Percentiles rank a stretch among this genome's conserved stretches.
phyloP scores from a whole-genome alignment of 2,113 vertebrate species.

The Corythoichthys haematopterus region DNA sequence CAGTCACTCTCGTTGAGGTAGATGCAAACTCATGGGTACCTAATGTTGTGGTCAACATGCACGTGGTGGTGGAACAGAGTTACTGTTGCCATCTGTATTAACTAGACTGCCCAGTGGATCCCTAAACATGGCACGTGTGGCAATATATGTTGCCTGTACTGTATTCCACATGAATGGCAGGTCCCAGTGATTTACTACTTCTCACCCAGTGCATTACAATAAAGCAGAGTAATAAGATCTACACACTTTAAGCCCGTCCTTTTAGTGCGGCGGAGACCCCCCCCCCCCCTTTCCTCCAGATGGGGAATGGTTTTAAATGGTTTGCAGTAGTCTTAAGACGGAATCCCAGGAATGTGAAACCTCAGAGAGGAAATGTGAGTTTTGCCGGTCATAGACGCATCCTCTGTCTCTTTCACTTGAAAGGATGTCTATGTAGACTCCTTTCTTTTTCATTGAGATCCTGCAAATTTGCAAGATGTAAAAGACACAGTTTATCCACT shows the following conservation, averaged over 20 bases:
- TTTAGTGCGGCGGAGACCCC: slow-evolving; percentile 11
- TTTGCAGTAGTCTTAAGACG: slow-evolving; percentile 53
- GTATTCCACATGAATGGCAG: neutral
- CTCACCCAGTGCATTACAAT: neutral
- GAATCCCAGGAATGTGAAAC: slow-evolving; percentile 70
- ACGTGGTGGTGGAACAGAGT: neutral
- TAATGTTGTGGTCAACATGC: neutral
- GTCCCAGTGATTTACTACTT: neutral
- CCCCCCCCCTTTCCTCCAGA: slow-evolving; percentile 22
- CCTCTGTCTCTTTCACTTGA: slow-evolving; percentile 44
- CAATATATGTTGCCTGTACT: slow-evolving; percentile 3
- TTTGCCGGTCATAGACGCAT: slow-evolving; percentile 55
- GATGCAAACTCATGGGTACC: neutral
- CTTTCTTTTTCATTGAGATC: neutral
- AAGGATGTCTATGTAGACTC: neutral
- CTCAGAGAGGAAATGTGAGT: slow-evolving; percentile 58
- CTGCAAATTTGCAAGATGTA: neutral
- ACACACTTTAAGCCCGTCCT: slow-evolving; percentile 3
- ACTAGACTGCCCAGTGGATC: neutral
- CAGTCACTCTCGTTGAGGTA: too few relatives aligned
- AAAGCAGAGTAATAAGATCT: slow-evolving; percentile 5
- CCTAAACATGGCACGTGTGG: neutral
- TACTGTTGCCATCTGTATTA: neutral
- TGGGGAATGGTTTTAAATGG: slow-evolving; percentile 62
- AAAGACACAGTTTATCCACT: neutral